These are phyloP conservation scores for Amiota minor DNA, from an alignment of 2,888 invertebrate genomes.

Conservation along the genomic window DNA sequence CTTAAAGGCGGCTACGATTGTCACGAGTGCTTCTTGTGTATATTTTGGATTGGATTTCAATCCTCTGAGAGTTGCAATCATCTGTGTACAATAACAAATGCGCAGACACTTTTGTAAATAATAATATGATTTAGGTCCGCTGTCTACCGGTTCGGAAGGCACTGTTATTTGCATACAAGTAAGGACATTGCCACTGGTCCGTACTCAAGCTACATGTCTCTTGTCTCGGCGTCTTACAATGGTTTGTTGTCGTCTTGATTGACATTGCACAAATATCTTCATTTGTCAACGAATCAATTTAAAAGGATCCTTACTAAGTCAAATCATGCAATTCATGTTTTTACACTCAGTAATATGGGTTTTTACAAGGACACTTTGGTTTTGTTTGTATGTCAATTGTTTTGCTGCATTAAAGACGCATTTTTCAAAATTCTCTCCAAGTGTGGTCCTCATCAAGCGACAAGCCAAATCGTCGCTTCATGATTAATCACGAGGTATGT, in stretches of 20 bases:
- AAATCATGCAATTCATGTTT: slow-evolving; percentile 56
- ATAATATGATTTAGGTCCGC: slow-evolving; percentile 57
- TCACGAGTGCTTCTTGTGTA: slow-evolving; percentile 50
- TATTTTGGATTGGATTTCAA: slow-evolving; percentile 62
- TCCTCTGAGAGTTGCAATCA: not conserved
- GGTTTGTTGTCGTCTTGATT: slow-evolving; percentile 49
- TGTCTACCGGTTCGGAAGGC: slow-evolving; percentile 56
- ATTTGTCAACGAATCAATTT: slow-evolving; percentile 57
- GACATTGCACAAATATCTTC: slow-evolving; percentile 62
- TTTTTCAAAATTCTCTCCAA: slow-evolving; percentile 18
- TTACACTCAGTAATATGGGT: slow-evolving; percentile 53
- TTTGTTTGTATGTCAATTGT: slow-evolving; percentile 23
- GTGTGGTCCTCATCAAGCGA: slow-evolving; percentile 18
- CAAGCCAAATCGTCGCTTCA: not conserved
- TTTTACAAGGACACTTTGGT: slow-evolving; percentile 10
- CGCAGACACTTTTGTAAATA: slow-evolving; percentile 67
- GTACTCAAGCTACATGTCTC: slow-evolving; percentile 4
- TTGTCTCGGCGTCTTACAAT: slow-evolving; percentile 43
- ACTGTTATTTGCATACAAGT: slow-evolving; percentile 59
- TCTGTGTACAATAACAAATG: slow-evolving; percentile 31
- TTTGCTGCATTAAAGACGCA: slow-evolving; percentile 17
- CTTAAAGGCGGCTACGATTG: slow-evolving; percentile 64
- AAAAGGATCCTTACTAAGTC: slow-evolving; percentile 45
- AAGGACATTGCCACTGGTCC: slow-evolving; percentile 39
- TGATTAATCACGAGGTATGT: slow-evolving; percentile 14